Percentiles rank a stretch among this genome's conserved stretches.
These are phyloP conservation scores for Scaptomyza polygonia DNA, from an alignment of 2,888 invertebrate species.

Conservation along the genomic window DNA sequence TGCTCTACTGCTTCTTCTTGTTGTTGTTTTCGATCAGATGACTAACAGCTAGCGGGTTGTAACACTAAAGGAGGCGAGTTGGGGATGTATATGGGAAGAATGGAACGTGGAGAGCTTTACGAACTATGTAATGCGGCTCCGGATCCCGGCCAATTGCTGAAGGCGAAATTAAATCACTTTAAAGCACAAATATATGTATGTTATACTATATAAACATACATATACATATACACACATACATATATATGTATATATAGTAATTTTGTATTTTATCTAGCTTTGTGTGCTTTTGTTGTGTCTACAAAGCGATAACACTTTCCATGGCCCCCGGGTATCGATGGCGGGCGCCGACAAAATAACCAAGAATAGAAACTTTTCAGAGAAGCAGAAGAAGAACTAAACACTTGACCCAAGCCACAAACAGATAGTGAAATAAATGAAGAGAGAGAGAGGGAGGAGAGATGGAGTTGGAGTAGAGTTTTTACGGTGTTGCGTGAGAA, in stretches of 20 bases:
- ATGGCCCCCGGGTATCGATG: slow-evolving; percentile 44
- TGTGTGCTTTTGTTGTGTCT: slow-evolving; percentile 12
- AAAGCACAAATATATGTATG: slow-evolving; percentile 4
- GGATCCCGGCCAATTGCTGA: slow-evolving; percentile 13
- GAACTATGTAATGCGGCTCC: slow-evolving; percentile 16
- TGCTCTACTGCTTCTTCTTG: background rate
- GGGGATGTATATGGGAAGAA: no score
- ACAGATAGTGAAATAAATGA: no score
- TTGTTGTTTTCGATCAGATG: slow-evolving; percentile 24
- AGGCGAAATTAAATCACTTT: slow-evolving; percentile 12
- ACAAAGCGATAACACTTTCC: slow-evolving; percentile 42
- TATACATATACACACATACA: slow-evolving; percentile 7
- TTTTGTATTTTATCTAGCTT: slow-evolving; percentile 37
- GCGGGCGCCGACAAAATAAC: slow-evolving; percentile 54
- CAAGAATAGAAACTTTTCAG: slow-evolving; percentile 44
- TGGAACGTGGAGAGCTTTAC: background rate
- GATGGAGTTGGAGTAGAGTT: background rate
- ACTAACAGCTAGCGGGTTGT: background rate
- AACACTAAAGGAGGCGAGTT: no score
- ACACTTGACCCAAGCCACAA: slow-evolving; percentile 51
- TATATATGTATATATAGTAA: background rate
- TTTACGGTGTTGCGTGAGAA: background rate
- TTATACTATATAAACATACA: background rate
- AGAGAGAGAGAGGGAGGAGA: background rate
- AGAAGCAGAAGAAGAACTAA: slow-evolving; percentile 14